Evolutionary conservation across 1,140 invertebrate species (phyloP).

Genomic region (Cydia fagiglandana): DNA sequence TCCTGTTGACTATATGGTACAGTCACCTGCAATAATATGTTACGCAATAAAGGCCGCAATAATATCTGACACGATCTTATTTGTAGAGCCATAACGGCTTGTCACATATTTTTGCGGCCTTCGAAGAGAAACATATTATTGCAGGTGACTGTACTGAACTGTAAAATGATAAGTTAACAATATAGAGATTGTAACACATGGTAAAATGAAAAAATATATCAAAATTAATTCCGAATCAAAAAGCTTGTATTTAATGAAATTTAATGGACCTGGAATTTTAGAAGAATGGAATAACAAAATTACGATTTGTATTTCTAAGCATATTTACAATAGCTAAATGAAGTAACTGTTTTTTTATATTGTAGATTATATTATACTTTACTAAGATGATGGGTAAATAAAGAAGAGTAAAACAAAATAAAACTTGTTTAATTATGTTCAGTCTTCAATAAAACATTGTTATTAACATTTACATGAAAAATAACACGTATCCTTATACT

Average conservation of each 20-base stretch:
- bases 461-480: too few relatives aligned
- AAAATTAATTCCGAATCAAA: neutral
- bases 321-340: constrained; percentile 1
- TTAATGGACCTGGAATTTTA: neutral
- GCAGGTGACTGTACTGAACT: too few relatives aligned
- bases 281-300: constrained; percentile 13
- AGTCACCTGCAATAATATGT: too few relatives aligned
- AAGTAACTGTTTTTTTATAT: neutral
- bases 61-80: too few relatives aligned
- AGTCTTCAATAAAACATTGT: too few relatives aligned
- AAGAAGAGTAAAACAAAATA: neutral
- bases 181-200: neutral
- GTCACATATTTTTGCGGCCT: too few relatives aligned
- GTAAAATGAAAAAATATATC: neutral
- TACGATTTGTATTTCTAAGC: constrained; percentile 16
- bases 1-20: too few relatives aligned
- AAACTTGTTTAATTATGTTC: neutral
- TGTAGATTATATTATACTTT: neutral
- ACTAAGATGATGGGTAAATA: neutral
- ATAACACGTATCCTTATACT: too few relatives aligned
- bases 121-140: too few relatives aligned
- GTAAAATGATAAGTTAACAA: too few relatives aligned
- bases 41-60: too few relatives aligned
- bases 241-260: neutral
- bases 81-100: too few relatives aligned